These are phyloP conservation scores for Molossus molossus DNA, from an alignment of 2,797 vertebrate genomes.

Conservation along the genomic window DNA sequence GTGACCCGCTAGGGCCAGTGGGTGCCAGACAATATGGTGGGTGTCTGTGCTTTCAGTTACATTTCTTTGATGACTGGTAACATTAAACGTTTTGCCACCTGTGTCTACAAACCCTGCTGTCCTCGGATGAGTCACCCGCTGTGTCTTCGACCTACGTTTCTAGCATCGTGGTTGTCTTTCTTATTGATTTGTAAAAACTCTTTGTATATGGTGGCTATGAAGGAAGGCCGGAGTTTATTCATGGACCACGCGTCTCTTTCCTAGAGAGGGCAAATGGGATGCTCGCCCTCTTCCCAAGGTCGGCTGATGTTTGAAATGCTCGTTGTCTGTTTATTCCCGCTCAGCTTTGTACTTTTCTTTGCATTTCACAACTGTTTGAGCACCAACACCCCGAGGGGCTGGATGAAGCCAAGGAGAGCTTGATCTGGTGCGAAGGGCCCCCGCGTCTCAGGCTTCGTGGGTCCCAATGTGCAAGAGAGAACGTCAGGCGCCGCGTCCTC, in stretches of 20 bases:
- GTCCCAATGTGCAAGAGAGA: slow-evolving; percentile 77
- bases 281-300: background rate
- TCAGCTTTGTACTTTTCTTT: slow-evolving; percentile 59
- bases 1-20: fast-evolving
- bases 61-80: background rate
- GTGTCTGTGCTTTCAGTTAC: background rate
- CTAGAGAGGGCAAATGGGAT: background rate
- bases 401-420: slow-evolving; percentile 86
- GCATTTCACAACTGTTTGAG: slow-evolving; percentile 62
- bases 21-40: background rate
- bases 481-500: slow-evolving; percentile 81
- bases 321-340: background rate
- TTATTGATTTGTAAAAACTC: slow-evolving; percentile 61
- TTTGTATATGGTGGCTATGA: slow-evolving; percentile 41
- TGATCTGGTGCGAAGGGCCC: slow-evolving; percentile 87
- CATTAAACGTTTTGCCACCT: background rate
- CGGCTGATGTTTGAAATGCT: slow-evolving; percentile 41
- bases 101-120: background rate
- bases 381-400: slow-evolving; percentile 73
- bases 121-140: background rate
- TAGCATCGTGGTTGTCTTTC: background rate
- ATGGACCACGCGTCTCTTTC: background rate
- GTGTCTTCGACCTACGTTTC: background rate
- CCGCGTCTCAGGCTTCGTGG: slow-evolving; percentile 84
- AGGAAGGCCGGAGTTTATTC: background rate